Evolutionary conservation across 2,797 vertebrate genomes (phyloP), one percentile per base, ranked within the genome.

Genomic region (Channa striata): DNA sequence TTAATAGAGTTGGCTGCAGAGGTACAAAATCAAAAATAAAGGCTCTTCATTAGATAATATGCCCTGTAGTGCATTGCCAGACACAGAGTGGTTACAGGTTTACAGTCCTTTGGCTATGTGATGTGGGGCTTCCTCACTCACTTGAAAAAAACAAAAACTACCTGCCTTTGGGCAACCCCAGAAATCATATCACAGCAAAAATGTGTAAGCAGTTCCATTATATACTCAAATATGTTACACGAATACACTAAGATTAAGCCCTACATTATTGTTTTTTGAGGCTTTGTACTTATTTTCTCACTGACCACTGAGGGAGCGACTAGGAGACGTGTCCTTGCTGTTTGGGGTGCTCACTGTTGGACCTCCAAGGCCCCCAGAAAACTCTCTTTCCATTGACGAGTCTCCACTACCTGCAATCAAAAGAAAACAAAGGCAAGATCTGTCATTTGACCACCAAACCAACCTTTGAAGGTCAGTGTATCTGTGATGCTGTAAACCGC

Each of bases 331-430:
- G 81, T 97, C 96, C 78, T 97, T 97, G 94, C 97, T 98, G 91
- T 97, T 97, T 61, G 97, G 97, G 23, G 97, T 99, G 95, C 97
- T 98, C 92, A 96, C 95, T 34, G 94, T 93, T 67, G 96, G 96
- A 77, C 96, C 96, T 84, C 96, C 96, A 42, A 95, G 92, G 65
- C 93, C 93, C 10, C 95, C 96, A 46, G 96, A 95, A 94, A 99
- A 98, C 81, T 99, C 97, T 92, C 97, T 96, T 92, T 99, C 97
- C 95, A 97, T 93, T 81, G 97, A 98, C 48, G 96, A 98, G 88
- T 98, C 97, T 91, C 97, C 96, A 68, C 96, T 96, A 80, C 94
- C 97, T 98, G 90, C 52, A 88, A 85, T 77, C 53, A 88, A 78
- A 69, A 71, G 16, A 77, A 54, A 43, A 68, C 2, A 68, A 48